Conservation (phyloP, 2,888 invertebrate species). For the Stenodema calcarata region DNA sequence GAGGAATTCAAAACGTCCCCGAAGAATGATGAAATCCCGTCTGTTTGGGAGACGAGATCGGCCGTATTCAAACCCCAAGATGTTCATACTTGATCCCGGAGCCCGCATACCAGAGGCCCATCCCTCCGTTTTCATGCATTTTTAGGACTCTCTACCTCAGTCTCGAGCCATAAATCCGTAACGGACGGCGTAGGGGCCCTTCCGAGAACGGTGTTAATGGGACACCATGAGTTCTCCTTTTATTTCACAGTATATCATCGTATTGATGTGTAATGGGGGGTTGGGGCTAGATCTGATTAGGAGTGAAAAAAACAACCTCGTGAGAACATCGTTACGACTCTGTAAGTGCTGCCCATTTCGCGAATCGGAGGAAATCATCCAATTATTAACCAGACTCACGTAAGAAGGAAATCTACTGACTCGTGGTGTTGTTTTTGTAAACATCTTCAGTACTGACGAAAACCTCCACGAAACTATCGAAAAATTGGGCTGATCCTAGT, state of each 20-base stretch:
- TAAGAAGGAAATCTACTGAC: no score
- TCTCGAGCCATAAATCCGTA: neutral
- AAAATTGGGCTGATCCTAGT: no score
- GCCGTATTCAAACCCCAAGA: neutral
- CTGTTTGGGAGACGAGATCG: neutral
- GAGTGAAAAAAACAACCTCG: no score
- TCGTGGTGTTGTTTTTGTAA: no score
- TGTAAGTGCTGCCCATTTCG: no score
- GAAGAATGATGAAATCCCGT: neutral
- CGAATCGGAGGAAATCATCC: no score
- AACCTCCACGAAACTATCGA: no score
- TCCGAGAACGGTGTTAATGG: slow-evolving; percentile 30
- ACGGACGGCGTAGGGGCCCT: neutral
- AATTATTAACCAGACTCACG: no score
- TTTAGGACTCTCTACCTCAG: neutral
- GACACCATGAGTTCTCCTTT: neutral
- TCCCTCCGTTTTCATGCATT: neutral
- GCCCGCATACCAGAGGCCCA: neutral
- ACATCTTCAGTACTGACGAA: no score
- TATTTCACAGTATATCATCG: neutral
- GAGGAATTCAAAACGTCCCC: neutral
- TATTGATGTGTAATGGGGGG: neutral
- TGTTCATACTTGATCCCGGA: neutral
- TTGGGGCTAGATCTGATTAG: no score
- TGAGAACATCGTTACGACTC: no score